Conservation (phyloP, 92 coral and sea anemone species). For the Zoanthus gigantus region DNA sequence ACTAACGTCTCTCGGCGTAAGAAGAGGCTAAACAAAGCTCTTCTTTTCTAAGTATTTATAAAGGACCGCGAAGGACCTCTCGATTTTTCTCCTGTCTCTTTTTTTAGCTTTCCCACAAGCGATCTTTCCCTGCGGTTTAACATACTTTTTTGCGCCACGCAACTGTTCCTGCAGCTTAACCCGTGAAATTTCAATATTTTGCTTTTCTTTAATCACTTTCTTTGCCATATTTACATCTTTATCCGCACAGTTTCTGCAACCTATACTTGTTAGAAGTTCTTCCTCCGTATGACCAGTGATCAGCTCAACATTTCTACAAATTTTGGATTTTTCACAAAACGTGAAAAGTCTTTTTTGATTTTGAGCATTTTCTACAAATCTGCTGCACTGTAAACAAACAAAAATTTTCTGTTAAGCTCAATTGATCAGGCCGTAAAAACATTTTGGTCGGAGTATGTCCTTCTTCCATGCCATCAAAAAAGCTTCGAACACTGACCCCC, state of each 20-base stretch:
- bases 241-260: background rate
- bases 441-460: background rate
- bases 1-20: background rate
- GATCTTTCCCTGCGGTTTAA: background rate
- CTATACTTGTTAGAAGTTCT: background rate
- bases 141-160: background rate
- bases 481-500: background rate
- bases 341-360: background rate
- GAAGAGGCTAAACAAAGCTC: background rate
- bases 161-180: constrained; percentile 1
- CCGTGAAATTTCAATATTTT: background rate
- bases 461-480: background rate
- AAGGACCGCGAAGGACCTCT: background rate
- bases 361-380: background rate
- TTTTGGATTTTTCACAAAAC: background rate
- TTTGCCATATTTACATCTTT: background rate
- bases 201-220: background rate
- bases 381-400: background rate
- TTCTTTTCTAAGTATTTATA: background rate
- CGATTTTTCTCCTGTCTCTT: background rate
- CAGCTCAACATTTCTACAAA: background rate
- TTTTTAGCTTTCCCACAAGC: background rate
- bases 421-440: background rate
- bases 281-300: background rate
- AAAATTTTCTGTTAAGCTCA: background rate